Evolutionary conservation across 1,140 invertebrate species (phyloP).

Genomic region (Plodia interpunctella): DNA sequence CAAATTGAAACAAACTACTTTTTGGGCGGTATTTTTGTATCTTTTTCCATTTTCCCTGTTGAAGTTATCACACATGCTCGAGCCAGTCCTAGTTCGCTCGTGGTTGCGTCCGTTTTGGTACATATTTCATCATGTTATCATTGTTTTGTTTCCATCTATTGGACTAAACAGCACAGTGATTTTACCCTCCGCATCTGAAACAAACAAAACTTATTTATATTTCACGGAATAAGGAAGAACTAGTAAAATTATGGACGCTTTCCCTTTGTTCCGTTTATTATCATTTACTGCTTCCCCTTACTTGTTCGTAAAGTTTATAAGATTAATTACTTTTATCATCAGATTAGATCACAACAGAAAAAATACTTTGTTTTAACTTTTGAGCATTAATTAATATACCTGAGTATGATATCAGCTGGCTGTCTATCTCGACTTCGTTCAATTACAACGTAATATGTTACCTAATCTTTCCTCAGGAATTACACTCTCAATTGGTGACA

Average conservation of each 20-base stretch:
- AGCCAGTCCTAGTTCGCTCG: conserved; percentile 38
- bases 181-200: conserved; percentile 46
- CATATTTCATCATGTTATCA: conserved; percentile 70
- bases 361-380: not conserved
- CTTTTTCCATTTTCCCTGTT: conserved; percentile 16
- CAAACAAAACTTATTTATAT: conserved; percentile 34
- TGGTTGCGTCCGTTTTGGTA: conserved; percentile 38
- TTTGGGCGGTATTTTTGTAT: conserved; percentile 25
- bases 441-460: too few species aligned
- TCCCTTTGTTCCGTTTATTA: not conserved
- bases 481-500: too few species aligned
- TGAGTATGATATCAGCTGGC: too few species aligned
- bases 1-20: conserved; percentile 43
- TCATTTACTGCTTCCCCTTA: not conserved
- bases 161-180: conserved; percentile 21
- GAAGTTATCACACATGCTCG: conserved; percentile 41
- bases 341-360: not conserved
- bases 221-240: conserved; percentile 14
- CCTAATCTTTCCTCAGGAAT: too few species aligned
- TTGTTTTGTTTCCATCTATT: conserved; percentile 41
- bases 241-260: not conserved
- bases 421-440: too few species aligned
- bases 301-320: not conserved
- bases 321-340: not conserved
- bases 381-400: too few species aligned